phyloP scores from a whole-genome alignment of 2,797 vertebrate genomes.

The Spea hammondii region DNA sequence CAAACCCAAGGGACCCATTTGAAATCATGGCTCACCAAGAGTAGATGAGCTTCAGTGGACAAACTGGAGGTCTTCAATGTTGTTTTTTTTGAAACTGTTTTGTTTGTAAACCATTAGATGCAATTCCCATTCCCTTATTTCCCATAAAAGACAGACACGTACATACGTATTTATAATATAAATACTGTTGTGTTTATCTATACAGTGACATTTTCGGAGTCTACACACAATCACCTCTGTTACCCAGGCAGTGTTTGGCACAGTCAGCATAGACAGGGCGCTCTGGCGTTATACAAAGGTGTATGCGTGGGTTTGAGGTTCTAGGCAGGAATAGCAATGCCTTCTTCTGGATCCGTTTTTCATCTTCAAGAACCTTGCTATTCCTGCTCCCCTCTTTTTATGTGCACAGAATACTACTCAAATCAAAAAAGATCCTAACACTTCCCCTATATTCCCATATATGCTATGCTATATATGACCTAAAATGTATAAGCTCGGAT shows the following conservation, averaged over 20 bases:
- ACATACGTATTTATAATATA: constrained; percentile 10
- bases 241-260: constrained; percentile 30
- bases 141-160: background rate
- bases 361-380: background rate
- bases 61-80: too few relatives aligned
- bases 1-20: too few relatives aligned
- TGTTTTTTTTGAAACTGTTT: too few relatives aligned
- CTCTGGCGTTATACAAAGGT: background rate
- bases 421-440: background rate
- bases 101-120: too few relatives aligned
- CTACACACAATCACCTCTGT: constrained; percentile 8
- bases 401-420: constrained; percentile 2
- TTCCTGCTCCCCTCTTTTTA: background rate
- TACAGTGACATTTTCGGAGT: constrained; percentile 13
- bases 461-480: background rate
- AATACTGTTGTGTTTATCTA: constrained; percentile 11
- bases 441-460: background rate
- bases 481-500: constrained; percentile 1
- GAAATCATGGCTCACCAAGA: too few relatives aligned
- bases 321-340: background rate
- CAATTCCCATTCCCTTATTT: too few relatives aligned
- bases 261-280: constrained; percentile 11
- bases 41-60: too few relatives aligned
- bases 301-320: background rate
- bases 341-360: background rate